Conservation (phyloP, 2,797 vertebrate species). For the Notolabrus celidotus region DNA sequence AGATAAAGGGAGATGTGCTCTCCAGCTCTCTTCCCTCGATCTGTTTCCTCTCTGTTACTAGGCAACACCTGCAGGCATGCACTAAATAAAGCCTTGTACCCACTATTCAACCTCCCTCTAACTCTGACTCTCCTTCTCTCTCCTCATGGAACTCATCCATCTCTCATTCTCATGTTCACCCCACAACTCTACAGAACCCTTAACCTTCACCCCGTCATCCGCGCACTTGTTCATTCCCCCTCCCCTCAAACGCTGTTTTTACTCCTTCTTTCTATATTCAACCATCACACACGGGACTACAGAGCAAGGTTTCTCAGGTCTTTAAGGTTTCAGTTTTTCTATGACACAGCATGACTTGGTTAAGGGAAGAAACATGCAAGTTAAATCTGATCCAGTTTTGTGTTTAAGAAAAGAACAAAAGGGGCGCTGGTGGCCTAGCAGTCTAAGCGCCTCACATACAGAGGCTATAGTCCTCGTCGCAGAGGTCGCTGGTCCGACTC, state of each 20-base stretch:
- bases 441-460: no score
- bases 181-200: constrained; percentile 39
- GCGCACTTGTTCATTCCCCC: constrained; percentile 26
- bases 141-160: constrained; percentile 64
- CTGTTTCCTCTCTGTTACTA: constrained; percentile 89
- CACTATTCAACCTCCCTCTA: constrained; percentile 52
- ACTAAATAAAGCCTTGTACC: constrained; percentile 87
- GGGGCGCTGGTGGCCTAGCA: no score
- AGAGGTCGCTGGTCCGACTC: no score
- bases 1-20: constrained; percentile 73
- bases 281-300: not conserved
- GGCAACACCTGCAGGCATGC: constrained; percentile 90
- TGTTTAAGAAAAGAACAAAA: no score
- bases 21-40: constrained; percentile 75
- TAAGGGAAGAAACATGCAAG: no score
- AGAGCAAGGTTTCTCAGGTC: no score
- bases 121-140: constrained; percentile 54
- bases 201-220: constrained; percentile 45
- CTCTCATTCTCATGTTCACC: constrained; percentile 48
- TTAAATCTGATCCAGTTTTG: no score
- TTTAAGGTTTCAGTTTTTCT: no score
- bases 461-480: no score
- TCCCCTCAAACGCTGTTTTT: constrained; percentile 6
- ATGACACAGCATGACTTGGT: no score
- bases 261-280: constrained; percentile 24